phyloP scores from a whole-genome alignment of 2,797 vertebrate genomes.

The Neosilurus hyrtlii region DNA sequence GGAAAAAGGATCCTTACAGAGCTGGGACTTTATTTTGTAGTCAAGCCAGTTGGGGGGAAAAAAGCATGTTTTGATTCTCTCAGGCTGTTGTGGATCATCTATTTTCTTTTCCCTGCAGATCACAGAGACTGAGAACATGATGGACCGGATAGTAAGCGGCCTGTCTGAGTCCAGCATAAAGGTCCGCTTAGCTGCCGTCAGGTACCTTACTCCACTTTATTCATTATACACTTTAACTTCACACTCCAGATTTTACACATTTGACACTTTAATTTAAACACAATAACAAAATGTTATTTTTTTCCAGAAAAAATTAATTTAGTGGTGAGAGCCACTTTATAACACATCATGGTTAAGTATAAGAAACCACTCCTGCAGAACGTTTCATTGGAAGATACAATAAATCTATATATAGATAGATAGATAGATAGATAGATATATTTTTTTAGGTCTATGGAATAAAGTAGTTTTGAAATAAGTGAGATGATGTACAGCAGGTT shows the following conservation, averaged over 20 bases:
- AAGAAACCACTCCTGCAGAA: too few relatives aligned
- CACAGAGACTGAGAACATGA: conserved; percentile 99
- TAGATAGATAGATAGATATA: too few relatives aligned
- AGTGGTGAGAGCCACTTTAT: too few relatives aligned
- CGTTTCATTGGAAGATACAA: too few relatives aligned
- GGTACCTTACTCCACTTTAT: conserved; percentile 67
- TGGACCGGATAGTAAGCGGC: conserved; percentile 98
- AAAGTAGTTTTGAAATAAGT: too few relatives aligned
- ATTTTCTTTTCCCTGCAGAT: conserved; percentile 74
- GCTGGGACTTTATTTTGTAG: neutral
- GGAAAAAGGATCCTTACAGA: neutral
- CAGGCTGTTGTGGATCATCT: neutral
- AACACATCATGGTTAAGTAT: too few relatives aligned
- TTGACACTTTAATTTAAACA: neutral
- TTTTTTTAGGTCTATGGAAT: too few relatives aligned
- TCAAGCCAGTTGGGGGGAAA: too few relatives aligned
- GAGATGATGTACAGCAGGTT: too few relatives aligned
- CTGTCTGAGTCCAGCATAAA: conserved; percentile 98
- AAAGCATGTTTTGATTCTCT: neutral
- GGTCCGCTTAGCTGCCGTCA: conserved; percentile 96
- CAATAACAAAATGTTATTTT: too few relatives aligned
- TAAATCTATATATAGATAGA: too few relatives aligned
- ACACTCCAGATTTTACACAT: neutral
- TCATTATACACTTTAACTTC: neutral
- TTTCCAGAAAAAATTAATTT: too few relatives aligned